Evolutionary conservation across 2,113 vertebrate genomes (phyloP).

Genomic region (Lamprologus sp.): DNA sequence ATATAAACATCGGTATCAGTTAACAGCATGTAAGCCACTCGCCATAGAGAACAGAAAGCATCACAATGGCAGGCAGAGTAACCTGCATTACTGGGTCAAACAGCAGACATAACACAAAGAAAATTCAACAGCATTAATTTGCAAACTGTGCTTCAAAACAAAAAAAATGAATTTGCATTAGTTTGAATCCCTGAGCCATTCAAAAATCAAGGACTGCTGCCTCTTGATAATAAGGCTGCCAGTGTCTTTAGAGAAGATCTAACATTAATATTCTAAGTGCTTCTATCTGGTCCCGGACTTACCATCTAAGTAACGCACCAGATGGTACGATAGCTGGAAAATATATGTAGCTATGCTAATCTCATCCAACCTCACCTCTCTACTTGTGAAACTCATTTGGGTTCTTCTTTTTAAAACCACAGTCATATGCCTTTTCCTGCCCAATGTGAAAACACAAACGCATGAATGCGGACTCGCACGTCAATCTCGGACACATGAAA

Average conservation of each 20-base stretch:
- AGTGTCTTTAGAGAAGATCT: background rate
- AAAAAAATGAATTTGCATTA: background rate
- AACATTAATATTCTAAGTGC: background rate
- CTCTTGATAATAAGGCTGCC: background rate
- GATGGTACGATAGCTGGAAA: conserved; percentile 23
- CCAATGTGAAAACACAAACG: background rate
- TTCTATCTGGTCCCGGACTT: background rate
- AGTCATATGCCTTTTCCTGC: background rate
- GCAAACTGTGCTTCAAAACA: background rate
- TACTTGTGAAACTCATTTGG: background rate
- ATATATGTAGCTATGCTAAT: conserved; percentile 10
- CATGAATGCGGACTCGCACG: conserved; percentile 4
- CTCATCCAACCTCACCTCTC: background rate
- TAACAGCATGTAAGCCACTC: background rate
- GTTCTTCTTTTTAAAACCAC: background rate
- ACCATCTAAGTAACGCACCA: conserved; percentile 15
- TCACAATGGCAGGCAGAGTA: background rate
- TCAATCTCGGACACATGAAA: conserved; percentile 33
- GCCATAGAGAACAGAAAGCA: background rate
- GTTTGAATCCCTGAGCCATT: background rate
- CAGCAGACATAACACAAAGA: background rate
- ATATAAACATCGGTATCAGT: background rate
- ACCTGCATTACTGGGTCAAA: background rate
- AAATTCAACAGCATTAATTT: background rate
- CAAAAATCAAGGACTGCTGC: background rate